A percentile compares a stretch with the other conserved stretches of the same genome.
Conservation (phyloP, 2,797 vertebrate genomes). For the Carapus acus region DNA sequence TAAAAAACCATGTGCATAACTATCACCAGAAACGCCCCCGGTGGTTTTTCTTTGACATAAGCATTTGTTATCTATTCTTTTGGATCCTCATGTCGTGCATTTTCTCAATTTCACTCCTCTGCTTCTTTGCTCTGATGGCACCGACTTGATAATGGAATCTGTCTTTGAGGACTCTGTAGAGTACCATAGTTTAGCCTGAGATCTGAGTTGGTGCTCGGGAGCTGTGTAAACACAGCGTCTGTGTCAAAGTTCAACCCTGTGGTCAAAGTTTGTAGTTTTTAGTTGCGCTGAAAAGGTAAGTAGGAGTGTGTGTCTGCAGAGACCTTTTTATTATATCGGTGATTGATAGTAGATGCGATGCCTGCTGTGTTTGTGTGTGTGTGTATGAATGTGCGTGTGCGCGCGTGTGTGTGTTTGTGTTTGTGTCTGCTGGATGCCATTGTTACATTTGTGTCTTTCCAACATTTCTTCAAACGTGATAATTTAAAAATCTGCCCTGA, state of each 20-base stretch:
- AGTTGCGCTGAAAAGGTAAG: constrained; percentile 56
- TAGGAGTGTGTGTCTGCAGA: constrained; percentile 6
- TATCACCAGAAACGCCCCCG: no score
- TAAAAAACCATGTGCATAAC: no score
- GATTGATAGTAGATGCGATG: background rate
- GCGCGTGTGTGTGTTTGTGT: background rate
- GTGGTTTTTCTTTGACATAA: no score
- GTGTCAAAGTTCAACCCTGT: constrained; percentile 62
- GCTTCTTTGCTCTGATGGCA: background rate
- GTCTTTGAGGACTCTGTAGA: background rate
- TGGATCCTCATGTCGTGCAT: constrained; percentile 7
- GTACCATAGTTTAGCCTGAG: no score
- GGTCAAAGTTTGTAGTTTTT: constrained; percentile 51
- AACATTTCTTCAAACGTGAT: background rate
- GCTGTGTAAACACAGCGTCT: constrained; percentile 57
- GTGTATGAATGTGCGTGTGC: background rate
- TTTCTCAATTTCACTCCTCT: no score
- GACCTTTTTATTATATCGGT: background rate
- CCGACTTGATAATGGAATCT: background rate
- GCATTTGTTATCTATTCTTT: no score
- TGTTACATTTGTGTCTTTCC: background rate
- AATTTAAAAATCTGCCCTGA: no score
- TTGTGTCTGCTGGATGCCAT: background rate
- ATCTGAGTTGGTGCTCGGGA: constrained; percentile 43
- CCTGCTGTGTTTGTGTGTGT: background rate